phyloP scores from a whole-genome alignment of 2,888 invertebrate genomes.

The Archaeoteleia sp. region DNA sequence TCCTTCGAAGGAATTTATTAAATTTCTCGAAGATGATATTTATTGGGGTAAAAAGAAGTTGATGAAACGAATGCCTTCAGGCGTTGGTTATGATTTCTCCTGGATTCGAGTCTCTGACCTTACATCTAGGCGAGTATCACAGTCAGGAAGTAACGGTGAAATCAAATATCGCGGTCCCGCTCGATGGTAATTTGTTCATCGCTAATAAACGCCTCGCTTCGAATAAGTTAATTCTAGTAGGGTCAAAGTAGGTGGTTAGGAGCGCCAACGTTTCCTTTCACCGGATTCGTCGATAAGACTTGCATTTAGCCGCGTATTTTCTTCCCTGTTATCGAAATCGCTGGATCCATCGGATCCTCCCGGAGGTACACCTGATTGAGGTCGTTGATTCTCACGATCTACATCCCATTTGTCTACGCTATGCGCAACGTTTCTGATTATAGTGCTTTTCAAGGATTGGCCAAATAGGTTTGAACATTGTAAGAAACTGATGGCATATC shows the following conservation, averaged over 20 bases:
- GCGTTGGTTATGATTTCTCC: too few relatives aligned
- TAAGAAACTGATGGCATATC: too few relatives aligned
- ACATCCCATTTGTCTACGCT: constrained; percentile 1
- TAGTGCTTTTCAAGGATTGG: too few relatives aligned
- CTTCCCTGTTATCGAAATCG: constrained; percentile 27
- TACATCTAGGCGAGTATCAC: too few relatives aligned
- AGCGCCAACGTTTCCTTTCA: constrained; percentile 48
- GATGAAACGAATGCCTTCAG: too few relatives aligned
- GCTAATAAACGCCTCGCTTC: constrained; percentile 33
- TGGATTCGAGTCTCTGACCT: too few relatives aligned
- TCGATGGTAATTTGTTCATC: constrained; percentile 22
- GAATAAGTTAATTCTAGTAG: constrained; percentile 38
- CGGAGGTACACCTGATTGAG: constrained; percentile 9
- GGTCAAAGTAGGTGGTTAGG: constrained; percentile 34
- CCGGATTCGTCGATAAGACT: constrained; percentile 46
- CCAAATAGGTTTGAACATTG: too few relatives aligned
- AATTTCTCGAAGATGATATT: too few relatives aligned
- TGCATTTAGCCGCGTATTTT: constrained; percentile 20
- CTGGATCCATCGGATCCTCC: constrained; percentile 16
- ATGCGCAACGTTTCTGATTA: neutral
- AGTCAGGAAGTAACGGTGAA: constrained; percentile 17
- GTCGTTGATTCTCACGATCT: constrained; percentile 20
- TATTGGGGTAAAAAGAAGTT: too few relatives aligned
- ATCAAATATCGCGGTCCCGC: constrained; percentile 10
- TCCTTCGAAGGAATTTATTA: too few relatives aligned